Evolutionary conservation across 1,140 invertebrate genomes (phyloP), one percentile per base, ranked within the genome.

Genomic region (Ceratoteleas bidentatus): DNA sequence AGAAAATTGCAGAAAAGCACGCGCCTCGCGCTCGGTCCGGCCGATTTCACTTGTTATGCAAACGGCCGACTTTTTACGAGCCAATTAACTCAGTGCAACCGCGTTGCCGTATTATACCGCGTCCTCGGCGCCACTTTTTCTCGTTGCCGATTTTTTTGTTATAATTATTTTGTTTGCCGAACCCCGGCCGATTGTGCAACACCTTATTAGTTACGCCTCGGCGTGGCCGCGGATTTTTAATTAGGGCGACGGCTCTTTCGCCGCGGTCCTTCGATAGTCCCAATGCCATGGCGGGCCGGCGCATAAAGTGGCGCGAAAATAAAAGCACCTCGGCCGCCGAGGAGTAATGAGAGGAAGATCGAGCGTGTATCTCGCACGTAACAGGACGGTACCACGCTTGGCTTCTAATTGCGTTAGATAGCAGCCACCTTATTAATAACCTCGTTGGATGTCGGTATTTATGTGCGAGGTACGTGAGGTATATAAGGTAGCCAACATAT

Each of bases 321-420:
- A 76, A 84, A 73, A 66, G 64, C 9, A 57, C 34, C 36, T 6
- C 36, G 36, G 40, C 50, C 15, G 32, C 53, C 24, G 38, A 54
- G 73, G 16, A 82, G 53, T 68, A 79, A 79, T 40, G 76, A 76
- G 69, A 54, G 60, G 57, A 53, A 16, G 75, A 74, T 52, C 56
- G 64, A 32, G n/a, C 38, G 72, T 66, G 64, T 88, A 88, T 88
- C 87, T 88, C 57, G 80, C 70, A 84, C 79, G 86, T 86, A 87
- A 83, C 50, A 58, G 38, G 38, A 52, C 72, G 68, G 72, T 72
- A 61, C 65, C 64, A 78, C 73, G 73, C 54, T 75, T 72, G 11
- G 79, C 81, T 83, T 88, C 88, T 90, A 91, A 90, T 91, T 91
- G 90, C 89, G 85, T 91, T 91, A 90, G 90, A 90, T 90, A 91